Conservation (phyloP, 2,797 vertebrate genomes). For the Oceanodroma leucorhoa region DNA sequence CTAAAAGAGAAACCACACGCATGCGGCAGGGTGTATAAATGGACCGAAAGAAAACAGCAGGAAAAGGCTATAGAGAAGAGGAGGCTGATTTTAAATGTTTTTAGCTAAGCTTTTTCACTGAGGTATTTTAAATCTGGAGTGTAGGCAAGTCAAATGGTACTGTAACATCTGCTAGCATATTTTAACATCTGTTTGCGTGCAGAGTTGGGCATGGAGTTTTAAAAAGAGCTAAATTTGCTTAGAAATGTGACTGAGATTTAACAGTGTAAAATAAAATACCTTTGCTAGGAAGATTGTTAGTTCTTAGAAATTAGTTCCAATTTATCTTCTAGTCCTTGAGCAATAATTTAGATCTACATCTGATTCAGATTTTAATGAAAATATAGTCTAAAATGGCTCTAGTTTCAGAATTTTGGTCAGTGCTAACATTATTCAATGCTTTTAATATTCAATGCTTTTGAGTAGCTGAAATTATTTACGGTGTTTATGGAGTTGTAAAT, state of each 20-base stretch:
- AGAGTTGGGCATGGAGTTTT: background rate
- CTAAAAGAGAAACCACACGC: background rate
- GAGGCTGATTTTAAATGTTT: background rate
- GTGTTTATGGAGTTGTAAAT: background rate
- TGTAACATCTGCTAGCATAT: slow-evolving; percentile 11
- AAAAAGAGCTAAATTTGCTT: background rate
- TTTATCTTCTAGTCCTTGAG: background rate
- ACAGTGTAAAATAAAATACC: background rate
- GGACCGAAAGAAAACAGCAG: background rate
- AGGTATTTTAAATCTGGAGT: background rate
- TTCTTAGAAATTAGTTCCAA: background rate
- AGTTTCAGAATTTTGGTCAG: background rate
- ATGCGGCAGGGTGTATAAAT: fast-evolving
- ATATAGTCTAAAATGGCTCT: background rate
- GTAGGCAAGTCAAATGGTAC: background rate
- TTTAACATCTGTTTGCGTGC: background rate
- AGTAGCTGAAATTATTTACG: background rate
- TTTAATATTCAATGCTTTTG: background rate
- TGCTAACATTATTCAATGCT: background rate
- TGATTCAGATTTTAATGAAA: background rate
- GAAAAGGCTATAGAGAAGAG: background rate
- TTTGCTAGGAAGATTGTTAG: background rate
- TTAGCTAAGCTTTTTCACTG: background rate
- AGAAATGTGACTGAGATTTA: background rate
- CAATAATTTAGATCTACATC: background rate